A percentile compares a stretch with the other conserved stretches of the same genome.
Conservation (phyloP, 2,113 vertebrate genomes). For the Laterallus jamaicensis region DNA sequence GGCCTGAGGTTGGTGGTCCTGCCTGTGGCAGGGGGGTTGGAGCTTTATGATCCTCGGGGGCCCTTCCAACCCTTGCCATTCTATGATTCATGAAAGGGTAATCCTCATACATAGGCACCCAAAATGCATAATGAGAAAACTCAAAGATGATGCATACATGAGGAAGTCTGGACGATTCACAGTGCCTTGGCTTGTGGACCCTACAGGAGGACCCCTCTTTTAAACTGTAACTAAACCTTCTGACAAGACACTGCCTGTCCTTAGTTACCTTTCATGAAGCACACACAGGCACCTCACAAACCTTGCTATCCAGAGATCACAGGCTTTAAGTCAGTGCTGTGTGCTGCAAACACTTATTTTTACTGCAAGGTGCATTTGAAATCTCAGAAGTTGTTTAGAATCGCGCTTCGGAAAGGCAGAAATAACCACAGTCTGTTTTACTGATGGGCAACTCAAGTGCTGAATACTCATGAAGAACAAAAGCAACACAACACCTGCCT, state of each 20-base stretch:
- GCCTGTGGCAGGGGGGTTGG: no score
- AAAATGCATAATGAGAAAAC: background rate
- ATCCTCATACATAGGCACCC: background rate
- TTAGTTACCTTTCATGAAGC: background rate
- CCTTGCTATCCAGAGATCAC: background rate
- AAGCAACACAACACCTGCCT: background rate
- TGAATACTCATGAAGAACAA: background rate
- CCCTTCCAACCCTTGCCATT: no score
- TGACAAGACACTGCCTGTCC: background rate
- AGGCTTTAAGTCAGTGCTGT: background rate
- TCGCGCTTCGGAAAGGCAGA: no score
- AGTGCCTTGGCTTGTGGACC: background rate
- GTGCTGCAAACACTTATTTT: background rate
- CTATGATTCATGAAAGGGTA: background rate
- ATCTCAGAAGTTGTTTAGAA: background rate
- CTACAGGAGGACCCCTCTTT: background rate
- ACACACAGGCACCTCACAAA: background rate
- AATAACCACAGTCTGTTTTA: background rate
- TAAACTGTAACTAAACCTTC: no score
- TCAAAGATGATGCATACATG: background rate
- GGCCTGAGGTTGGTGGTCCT: no score
- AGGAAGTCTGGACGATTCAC: background rate
- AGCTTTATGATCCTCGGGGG: no score
- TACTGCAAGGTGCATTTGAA: background rate
- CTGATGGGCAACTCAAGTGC: background rate